Evolutionary conservation across 1,140 invertebrate genomes (phyloP).

Genomic region (Zelostemma sp.): DNA sequence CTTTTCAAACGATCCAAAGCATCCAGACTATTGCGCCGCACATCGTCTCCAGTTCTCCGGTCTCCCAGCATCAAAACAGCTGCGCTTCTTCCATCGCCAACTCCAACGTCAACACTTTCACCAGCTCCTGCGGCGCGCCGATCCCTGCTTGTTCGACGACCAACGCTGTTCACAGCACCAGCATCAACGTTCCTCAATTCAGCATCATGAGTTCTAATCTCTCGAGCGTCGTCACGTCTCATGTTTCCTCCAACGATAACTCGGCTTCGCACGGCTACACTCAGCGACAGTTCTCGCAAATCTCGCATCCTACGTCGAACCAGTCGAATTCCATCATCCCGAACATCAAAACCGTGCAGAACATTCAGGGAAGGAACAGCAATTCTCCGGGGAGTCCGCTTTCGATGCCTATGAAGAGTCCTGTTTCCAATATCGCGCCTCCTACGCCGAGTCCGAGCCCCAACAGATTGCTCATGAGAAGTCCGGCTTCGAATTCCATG

Average conservation of each 20-base stretch:
- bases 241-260: slow-evolving; percentile 54
- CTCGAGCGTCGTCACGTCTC: slow-evolving; percentile 60
- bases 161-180: slow-evolving; percentile 57
- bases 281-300: slow-evolving; percentile 60
- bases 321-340: slow-evolving; percentile 57
- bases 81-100: slow-evolving; percentile 51
- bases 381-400: slow-evolving; percentile 67
- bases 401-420: slow-evolving; percentile 67
- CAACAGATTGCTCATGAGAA: slow-evolving; percentile 55
- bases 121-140: slow-evolving; percentile 58
- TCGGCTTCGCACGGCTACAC: slow-evolving; percentile 28
- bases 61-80: slow-evolving; percentile 56
- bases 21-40: slow-evolving; percentile 67
- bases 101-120: slow-evolving; percentile 58
- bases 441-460: slow-evolving; percentile 68
- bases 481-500: slow-evolving; percentile 68
- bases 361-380: slow-evolving; percentile 62
- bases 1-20: slow-evolving; percentile 66
- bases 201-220: slow-evolving; percentile 65
- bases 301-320: slow-evolving; percentile 46
- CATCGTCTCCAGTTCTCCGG: slow-evolving; percentile 62
- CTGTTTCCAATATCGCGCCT: slow-evolving; percentile 67
- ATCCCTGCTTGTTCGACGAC: slow-evolving; percentile 58
- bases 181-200: slow-evolving; percentile 61
- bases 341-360: slow-evolving; percentile 65